Percentiles rank a stretch among this genome's conserved stretches.
Evolutionary conservation across 37 sponge, comb jelly and placozoan species (phyloP).

Genomic region (Aplysina aerophoba): DNA sequence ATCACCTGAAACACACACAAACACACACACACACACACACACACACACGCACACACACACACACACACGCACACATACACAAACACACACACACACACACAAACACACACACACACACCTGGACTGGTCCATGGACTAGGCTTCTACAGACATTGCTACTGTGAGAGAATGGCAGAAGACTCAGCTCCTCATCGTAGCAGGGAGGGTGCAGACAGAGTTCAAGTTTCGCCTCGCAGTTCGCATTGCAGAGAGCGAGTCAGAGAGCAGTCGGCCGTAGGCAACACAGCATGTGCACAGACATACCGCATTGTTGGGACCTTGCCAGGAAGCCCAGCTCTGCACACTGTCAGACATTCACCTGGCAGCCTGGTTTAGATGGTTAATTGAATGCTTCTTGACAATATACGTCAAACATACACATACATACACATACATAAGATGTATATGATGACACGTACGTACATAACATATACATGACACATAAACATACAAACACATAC

Average conservation of each 20-base stretch:
- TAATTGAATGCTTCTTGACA: too few species aligned
- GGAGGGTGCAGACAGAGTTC: slow-evolving; percentile 31
- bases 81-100: slow-evolving; percentile 42
- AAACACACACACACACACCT: slow-evolving; percentile 42
- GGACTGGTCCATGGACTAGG: neutral
- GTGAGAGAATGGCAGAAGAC: neutral
- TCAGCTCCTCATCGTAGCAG: slow-evolving; percentile 18
- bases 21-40: neutral
- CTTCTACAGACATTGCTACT: neutral
- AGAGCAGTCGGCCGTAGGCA: neutral
- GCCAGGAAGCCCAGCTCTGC: too few species aligned
- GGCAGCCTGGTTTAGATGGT: too few species aligned
- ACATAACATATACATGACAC: too few species aligned
- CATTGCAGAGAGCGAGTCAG: neutral
- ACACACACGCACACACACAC: slow-evolving; percentile 33
- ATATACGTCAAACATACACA: too few species aligned
- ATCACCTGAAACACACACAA: neutral
- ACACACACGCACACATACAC: slow-evolving; percentile 35
- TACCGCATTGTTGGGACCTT: too few species aligned
- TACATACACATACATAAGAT: too few species aligned
- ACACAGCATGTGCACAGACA: neutral
- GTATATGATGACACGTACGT: too few species aligned
- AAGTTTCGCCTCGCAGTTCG: slow-evolving; percentile 62
- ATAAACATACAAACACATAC: too few species aligned
- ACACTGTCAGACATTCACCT: too few species aligned